These are phyloP conservation scores for Helobdella robusta DNA, from an alignment of 2,888 invertebrate species.

Conservation along the genomic window DNA sequence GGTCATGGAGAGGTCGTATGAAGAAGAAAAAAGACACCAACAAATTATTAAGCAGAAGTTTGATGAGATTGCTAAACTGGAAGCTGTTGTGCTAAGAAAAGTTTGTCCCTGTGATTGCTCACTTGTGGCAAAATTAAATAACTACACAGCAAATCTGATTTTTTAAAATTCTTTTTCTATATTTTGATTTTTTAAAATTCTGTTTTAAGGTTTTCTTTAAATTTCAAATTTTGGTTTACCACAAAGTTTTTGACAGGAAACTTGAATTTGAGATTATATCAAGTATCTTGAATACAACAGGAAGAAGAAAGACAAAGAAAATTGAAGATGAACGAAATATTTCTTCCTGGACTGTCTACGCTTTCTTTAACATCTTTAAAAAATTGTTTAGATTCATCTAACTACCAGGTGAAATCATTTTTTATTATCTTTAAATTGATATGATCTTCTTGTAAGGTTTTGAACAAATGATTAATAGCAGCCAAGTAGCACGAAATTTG, in stretches of 20 bases:
- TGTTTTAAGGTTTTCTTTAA: background rate
- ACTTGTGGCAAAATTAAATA: too few species aligned
- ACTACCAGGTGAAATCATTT: too few species aligned
- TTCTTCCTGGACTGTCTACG: background rate
- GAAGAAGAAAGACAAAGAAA: constrained; percentile 8
- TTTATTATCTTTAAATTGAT: too few species aligned
- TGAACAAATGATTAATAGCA: too few species aligned
- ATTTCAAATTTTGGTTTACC: background rate
- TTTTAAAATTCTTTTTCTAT: background rate
- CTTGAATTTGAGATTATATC: background rate
- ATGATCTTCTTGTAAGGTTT: too few species aligned
- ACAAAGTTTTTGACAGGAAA: background rate
- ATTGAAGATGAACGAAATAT: background rate
- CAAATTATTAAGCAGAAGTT: constrained; percentile 43
- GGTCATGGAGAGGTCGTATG: constrained; percentile 45
- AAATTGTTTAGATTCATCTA: background rate
- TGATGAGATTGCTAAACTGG: constrained; percentile 49
- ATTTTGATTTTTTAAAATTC: constrained; percentile 10
- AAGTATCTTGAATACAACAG: background rate
- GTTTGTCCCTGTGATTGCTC: constrained; percentile 42
- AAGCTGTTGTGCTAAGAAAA: constrained; percentile 41
- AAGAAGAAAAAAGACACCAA: constrained; percentile 31
- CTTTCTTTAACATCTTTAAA: background rate
- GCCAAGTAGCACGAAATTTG: too few species aligned
- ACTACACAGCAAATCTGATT: background rate